Evolutionary conservation across 2,888 invertebrate genomes (phyloP).

Genomic region (Trichopria drosophilae): DNA sequence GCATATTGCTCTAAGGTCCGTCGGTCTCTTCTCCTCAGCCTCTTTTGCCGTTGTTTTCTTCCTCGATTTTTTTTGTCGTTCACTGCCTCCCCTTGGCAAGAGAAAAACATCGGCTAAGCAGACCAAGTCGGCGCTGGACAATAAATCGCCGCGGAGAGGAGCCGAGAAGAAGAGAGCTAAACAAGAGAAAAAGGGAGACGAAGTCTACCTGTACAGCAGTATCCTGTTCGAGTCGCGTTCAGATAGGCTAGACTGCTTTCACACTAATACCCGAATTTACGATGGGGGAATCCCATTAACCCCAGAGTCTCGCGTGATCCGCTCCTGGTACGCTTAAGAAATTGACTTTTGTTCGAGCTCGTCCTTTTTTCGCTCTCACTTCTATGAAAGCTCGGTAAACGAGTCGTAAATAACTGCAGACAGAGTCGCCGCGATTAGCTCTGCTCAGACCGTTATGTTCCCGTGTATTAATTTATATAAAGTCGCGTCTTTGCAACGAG

Average conservation of each 20-base stretch:
- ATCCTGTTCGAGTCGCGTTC: slow-evolving; percentile 43
- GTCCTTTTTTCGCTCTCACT: not conserved
- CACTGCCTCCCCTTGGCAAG: slow-evolving; percentile 33
- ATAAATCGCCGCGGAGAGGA: slow-evolving; percentile 32
- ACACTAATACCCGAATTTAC: slow-evolving; percentile 45
- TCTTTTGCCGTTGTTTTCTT: slow-evolving; percentile 13
- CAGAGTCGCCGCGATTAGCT: slow-evolving; percentile 25
- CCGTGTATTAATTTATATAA: no score
- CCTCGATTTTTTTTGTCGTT: slow-evolving; percentile 28
- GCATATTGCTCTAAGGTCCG: slow-evolving; percentile 34
- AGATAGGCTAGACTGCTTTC: slow-evolving; percentile 36
- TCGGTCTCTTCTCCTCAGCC: slow-evolving; percentile 25
- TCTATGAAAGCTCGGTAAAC: slow-evolving; percentile 26
- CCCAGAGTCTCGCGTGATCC: slow-evolving; percentile 33
- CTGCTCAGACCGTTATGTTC: no score
- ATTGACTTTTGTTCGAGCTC: slow-evolving; percentile 36
- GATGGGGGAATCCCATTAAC: slow-evolving; percentile 42
- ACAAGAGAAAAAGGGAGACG: no score
- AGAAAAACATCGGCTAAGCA: slow-evolving; percentile 45
- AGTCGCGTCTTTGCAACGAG: no score
- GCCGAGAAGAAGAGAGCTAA: slow-evolving; percentile 20
- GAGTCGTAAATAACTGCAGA: slow-evolving; percentile 28
- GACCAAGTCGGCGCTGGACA: slow-evolving; percentile 36
- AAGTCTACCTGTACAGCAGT: slow-evolving; percentile 45
- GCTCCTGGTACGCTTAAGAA: slow-evolving; percentile 30